Conservation (phyloP, 1,140 invertebrate species). For the Apis dorsata region DNA sequence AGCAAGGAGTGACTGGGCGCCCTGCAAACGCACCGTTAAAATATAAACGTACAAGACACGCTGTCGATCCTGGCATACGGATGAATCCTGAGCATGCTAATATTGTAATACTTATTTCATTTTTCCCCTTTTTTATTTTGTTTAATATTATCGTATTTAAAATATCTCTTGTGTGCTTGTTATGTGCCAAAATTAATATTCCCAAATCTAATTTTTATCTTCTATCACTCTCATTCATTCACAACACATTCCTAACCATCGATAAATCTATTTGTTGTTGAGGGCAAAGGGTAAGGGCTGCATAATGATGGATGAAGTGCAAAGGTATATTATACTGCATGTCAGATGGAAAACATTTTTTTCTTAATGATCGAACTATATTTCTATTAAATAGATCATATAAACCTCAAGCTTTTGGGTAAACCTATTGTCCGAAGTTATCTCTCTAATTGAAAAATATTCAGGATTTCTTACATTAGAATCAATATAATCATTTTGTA, state of each 20-base stretch:
- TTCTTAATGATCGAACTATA: constrained; percentile 20
- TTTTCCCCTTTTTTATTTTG: constrained; percentile 22
- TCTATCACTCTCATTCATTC: constrained; percentile 24
- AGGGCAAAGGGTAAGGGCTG: constrained; percentile 1
- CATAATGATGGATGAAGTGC: constrained; percentile 35
- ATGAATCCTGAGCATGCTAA: constrained; percentile 68
- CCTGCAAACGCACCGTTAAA: constrained; percentile 80
- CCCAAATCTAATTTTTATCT: constrained; percentile 37
- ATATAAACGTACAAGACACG: constrained; percentile 74
- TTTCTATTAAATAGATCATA: neutral
- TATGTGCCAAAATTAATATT: constrained; percentile 7
- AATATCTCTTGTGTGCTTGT: constrained; percentile 25
- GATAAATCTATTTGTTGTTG: constrained; percentile 26
- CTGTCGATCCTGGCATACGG: constrained; percentile 68
- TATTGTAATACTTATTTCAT: constrained; percentile 52
- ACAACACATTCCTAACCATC: constrained; percentile 16
- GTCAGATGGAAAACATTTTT: constrained; percentile 40
- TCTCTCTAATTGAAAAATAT: constrained; percentile 21
- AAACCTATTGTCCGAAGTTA: constrained; percentile 24
- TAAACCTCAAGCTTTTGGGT: constrained; percentile 14
- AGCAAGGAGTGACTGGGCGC: constrained; percentile 78
- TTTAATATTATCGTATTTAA: constrained; percentile 16
- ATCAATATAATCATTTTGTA: constrained; percentile 12
- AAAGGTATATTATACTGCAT: constrained; percentile 36
- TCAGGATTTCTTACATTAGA: neutral